Percentiles rank a stretch among this genome's conserved stretches.
Evolutionary conservation across 2,888 invertebrate species (phyloP).

Genomic region (Mesorhabditis belari): DNA sequence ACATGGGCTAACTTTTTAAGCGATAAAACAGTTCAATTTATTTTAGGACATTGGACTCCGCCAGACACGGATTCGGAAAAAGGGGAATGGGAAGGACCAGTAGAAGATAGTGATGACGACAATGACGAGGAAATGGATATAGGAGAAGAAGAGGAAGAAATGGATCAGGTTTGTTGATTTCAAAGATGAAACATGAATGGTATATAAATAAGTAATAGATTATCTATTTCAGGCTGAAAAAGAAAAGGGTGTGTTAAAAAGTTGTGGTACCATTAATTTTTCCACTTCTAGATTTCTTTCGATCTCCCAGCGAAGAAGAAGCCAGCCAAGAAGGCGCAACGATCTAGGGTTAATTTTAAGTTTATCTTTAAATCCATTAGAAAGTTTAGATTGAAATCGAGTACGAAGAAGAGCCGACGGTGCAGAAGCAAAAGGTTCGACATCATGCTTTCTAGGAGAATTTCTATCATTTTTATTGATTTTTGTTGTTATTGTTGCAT

Average conservation of each 20-base stretch:
- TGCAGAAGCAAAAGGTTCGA: conserved; percentile 21
- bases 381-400: conserved; percentile 42
- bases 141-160: conserved; percentile 17
- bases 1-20: too few relatives aligned
- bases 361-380: conserved; percentile 15
- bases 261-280: too few relatives aligned
- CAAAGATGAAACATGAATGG: too few relatives aligned
- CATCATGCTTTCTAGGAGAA: too few relatives aligned
- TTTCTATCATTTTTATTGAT: too few relatives aligned
- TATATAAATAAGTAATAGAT: too few relatives aligned
- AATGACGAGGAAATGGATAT: conserved; percentile 14
- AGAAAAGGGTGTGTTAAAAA: too few relatives aligned
- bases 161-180: not conserved
- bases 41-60: conserved; percentile 30
- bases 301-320: conserved; percentile 32
- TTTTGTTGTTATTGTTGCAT: too few relatives aligned
- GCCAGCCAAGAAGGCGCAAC: conserved; percentile 18
- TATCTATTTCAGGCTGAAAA: too few relatives aligned
- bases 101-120: conserved; percentile 16
- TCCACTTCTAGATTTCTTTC: too few relatives aligned
- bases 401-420: conserved; percentile 36
- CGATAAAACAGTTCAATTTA: too few relatives aligned
- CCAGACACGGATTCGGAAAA: conserved; percentile 35
- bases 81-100: conserved; percentile 12
- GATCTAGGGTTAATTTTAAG: conserved; percentile 1